These are phyloP conservation scores for Polyploca ridens DNA, from an alignment of 2,888 invertebrate species.

Conservation along the genomic window DNA sequence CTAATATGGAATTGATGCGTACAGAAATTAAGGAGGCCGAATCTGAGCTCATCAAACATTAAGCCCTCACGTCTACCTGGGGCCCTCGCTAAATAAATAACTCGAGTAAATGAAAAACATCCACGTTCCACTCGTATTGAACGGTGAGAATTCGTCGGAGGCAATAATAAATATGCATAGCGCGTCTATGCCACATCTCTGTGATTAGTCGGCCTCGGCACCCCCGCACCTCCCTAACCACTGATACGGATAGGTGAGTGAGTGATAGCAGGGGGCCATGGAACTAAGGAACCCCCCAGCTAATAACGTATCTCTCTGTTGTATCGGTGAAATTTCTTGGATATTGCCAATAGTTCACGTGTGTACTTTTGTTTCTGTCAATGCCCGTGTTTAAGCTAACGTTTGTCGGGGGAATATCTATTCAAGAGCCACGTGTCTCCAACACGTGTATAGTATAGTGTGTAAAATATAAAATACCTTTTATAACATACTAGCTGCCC, in stretches of 20 bases:
- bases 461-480: neutral
- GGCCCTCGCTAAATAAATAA: slow-evolving; percentile 77
- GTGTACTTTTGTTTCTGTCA: slow-evolving; percentile 75
- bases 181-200: slow-evolving; percentile 82
- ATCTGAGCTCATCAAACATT: slow-evolving; percentile 81
- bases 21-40: slow-evolving; percentile 72
- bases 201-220: slow-evolving; percentile 79
- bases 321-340: slow-evolving; percentile 78
- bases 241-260: slow-evolving; percentile 82
- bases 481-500: too few relatives aligned
- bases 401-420: slow-evolving; percentile 28
- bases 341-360: slow-evolving; percentile 82
- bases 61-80: slow-evolving; percentile 69
- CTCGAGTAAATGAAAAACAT: slow-evolving; percentile 79
- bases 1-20: slow-evolving; percentile 53
- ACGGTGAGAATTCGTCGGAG: slow-evolving; percentile 77
- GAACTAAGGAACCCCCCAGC: slow-evolving; percentile 75
- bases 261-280: slow-evolving; percentile 79
- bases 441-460: neutral
- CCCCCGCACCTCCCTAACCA: slow-evolving; percentile 48
- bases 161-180: slow-evolving; percentile 83
- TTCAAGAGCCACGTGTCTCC: slow-evolving; percentile 23
- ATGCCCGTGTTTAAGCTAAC: slow-evolving; percentile 50
- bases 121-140: slow-evolving; percentile 66
- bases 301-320: slow-evolving; percentile 80